phyloP scores from a whole-genome alignment of 2,797 vertebrate species.

The Bradypus variegatus region DNA sequence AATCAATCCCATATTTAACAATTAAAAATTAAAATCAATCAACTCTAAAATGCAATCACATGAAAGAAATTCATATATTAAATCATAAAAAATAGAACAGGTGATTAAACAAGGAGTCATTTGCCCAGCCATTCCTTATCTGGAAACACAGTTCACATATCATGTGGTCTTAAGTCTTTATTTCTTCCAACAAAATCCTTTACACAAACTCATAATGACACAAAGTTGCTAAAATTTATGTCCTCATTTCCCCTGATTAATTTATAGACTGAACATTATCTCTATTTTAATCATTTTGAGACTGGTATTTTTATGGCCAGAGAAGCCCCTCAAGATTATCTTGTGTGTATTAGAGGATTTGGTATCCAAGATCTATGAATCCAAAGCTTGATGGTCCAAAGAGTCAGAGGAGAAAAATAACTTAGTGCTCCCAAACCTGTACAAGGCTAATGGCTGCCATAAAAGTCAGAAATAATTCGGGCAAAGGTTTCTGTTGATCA shows the following conservation, averaged over 20 bases:
- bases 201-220: slow-evolving; percentile 63
- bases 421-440: slow-evolving; percentile 53
- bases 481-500: slow-evolving; percentile 34
- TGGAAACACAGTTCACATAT: slow-evolving; percentile 37
- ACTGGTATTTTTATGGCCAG: slow-evolving; percentile 54
- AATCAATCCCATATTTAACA: slow-evolving; percentile 68
- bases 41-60: slow-evolving; percentile 66
- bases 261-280: slow-evolving; percentile 64
- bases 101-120: slow-evolving; percentile 67
- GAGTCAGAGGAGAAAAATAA: slow-evolving; percentile 51
- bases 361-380: slow-evolving; percentile 37
- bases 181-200: slow-evolving; percentile 61
- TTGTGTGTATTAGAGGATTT: slow-evolving; percentile 50
- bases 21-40: slow-evolving; percentile 69
- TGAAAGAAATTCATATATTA: slow-evolving; percentile 67
- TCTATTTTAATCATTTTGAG: slow-evolving; percentile 61
- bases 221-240: slow-evolving; percentile 63
- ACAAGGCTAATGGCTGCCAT: slow-evolving; percentile 48
- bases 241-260: slow-evolving; percentile 57
- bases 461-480: slow-evolving; percentile 57
- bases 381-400: slow-evolving; percentile 46
- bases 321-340: slow-evolving; percentile 60
- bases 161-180: slow-evolving; percentile 46
- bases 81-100: slow-evolving; percentile 70
- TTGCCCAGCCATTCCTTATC: slow-evolving; percentile 47